Base-by-base conservation (phyloP, 2,888 invertebrate species). In the Antitype chi region DNA sequence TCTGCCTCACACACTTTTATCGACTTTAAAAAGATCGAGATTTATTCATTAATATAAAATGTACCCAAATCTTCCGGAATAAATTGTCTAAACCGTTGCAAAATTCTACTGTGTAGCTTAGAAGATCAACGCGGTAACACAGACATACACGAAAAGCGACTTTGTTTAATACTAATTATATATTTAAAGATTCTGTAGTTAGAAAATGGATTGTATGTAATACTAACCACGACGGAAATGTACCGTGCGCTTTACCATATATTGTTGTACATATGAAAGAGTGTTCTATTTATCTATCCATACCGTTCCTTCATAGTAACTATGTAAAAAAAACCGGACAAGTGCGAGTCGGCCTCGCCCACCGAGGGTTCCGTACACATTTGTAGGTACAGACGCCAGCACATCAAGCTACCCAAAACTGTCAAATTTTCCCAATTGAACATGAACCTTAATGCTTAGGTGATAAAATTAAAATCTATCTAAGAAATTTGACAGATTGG, bases 291-390 rank as follows among this genome's bases (percentile, higher is more conserved):
- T 13, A 28, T 20, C 32, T 28, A 20, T n/a, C n/a, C n/a, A n/a
- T 13, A 32, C 4, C 2, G n/a, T 47, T 25, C 3, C 13, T 28
- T 23, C 13, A 66, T 23, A 13, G 8, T 23, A 47, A 4, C 2
- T 20, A 25, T 25, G 13, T 20, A 47, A 28, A 23, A 60, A 78
- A 68, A n/a, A n/a, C n/a, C n/a, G n/a, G n/a, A n/a, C n/a, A n/a
- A n/a, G n/a, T n/a, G n/a, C n/a, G n/a, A n/a, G n/a, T n/a, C n/a
- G n/a, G n/a, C n/a, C n/a, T n/a, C n/a, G n/a, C n/a, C n/a, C n/a
- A n/a, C n/a, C n/a, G n/a, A n/a, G n/a, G n/a, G n/a, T n/a, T n/a
- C n/a, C n/a, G n/a, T n/a, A n/a, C n/a, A n/a, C n/a, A n/a, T n/a
- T n/a, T n/a, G n/a, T n/a, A n/a, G n/a, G n/a, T n/a, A n/a, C n/a